Evolutionary conservation across 2,797 vertebrate species (phyloP).

Genomic region (Falco peregrinus): DNA sequence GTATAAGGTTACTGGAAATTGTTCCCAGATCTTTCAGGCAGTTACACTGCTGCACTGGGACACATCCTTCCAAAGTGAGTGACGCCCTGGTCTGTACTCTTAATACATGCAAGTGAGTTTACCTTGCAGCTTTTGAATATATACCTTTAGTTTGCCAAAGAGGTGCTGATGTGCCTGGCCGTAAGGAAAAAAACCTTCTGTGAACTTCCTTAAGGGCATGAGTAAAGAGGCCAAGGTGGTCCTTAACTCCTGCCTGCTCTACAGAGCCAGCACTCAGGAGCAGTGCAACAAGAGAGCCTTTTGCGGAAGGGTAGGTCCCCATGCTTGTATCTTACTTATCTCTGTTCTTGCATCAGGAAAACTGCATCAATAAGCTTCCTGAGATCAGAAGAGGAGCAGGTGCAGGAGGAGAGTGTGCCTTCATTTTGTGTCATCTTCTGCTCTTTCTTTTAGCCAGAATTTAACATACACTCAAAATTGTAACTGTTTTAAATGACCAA

Average conservation of each 20-base stretch:
- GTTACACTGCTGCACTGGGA: not conserved
- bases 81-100: not conserved
- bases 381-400: not conserved
- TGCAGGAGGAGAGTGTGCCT: not conserved
- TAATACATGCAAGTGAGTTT: not conserved
- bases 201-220: not conserved
- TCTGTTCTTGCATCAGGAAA: not conserved
- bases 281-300: not conserved
- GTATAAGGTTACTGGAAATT: not conserved
- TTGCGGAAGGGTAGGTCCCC: not conserved
- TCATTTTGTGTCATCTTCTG: not conserved
- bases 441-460: not conserved
- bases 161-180: not conserved
- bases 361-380: not conserved
- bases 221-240: not conserved
- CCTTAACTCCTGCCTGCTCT: not conserved
- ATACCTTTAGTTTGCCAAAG: not conserved
- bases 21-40: not conserved
- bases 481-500: not conserved
- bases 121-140: not conserved
- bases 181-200: not conserved
- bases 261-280: not conserved
- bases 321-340: fast-evolving
- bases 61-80: not conserved
- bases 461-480: not conserved